Evolutionary conservation across 2,888 invertebrate genomes (phyloP).

Genomic region (Spicauda simplicius): DNA sequence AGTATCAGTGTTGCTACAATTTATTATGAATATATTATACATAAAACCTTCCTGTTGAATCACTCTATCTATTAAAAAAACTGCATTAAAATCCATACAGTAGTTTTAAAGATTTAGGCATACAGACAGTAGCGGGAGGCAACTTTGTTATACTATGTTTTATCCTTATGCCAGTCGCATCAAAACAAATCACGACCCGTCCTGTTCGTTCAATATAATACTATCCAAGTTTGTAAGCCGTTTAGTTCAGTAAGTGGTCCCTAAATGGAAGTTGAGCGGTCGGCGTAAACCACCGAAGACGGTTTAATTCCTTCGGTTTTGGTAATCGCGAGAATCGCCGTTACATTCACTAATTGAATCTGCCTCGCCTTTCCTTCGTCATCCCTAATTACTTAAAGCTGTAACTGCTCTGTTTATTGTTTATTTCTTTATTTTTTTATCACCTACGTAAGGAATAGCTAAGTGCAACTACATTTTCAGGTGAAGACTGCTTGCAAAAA

Average conservation of each 20-base stretch:
- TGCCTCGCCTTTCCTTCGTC: background rate
- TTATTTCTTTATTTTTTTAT: background rate
- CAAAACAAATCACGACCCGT: background rate
- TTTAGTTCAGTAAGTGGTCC: constrained; percentile 9
- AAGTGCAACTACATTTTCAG: too few species aligned
- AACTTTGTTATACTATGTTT: too few species aligned
- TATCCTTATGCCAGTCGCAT: background rate
- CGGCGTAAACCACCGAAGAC: constrained; percentile 3
- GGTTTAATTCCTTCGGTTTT: constrained; percentile 3
- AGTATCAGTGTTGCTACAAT: too few species aligned
- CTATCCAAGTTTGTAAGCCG: constrained; percentile 2
- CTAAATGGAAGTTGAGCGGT: constrained; percentile 2
- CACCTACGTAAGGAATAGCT: too few species aligned
- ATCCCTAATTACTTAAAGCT: background rate
- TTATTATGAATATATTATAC: too few species aligned
- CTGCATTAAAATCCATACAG: too few species aligned
- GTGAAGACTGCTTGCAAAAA: too few species aligned
- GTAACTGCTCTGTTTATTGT: background rate
- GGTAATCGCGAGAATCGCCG: constrained; percentile 3
- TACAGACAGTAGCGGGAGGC: too few species aligned
- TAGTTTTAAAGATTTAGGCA: too few species aligned
- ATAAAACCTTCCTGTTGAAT: too few species aligned
- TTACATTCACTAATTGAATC: constrained; percentile 2
- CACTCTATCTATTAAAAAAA: too few species aligned
- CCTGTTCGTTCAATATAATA: constrained; percentile 1